A percentile compares a stretch with the other conserved stretches of the same genome.
phyloP scores from a whole-genome alignment of 2,113 vertebrate species.

The Steatornis caripensis region DNA sequence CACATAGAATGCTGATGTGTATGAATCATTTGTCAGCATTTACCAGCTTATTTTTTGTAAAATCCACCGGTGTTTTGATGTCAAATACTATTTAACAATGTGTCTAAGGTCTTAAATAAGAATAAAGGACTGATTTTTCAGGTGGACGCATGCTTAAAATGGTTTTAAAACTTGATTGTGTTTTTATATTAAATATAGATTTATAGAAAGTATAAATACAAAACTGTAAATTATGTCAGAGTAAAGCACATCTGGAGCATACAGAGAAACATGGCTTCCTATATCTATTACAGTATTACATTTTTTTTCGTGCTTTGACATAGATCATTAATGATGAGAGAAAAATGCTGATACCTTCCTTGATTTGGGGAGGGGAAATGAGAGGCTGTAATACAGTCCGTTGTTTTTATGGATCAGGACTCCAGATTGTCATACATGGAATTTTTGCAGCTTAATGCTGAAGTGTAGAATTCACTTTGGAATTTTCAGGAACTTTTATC shows the following conservation, averaged over 20 bases:
- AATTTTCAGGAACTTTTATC: neutral
- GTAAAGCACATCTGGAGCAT: neutral
- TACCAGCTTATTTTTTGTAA: neutral
- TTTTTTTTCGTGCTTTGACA: neutral
- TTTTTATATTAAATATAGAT: neutral
- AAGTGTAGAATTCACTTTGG: neutral
- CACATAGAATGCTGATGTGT: neutral
- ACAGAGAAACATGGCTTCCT: neutral
- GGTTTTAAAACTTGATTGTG: neutral
- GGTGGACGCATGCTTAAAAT: neutral
- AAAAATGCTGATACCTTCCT: neutral
- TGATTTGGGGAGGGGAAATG: neutral
- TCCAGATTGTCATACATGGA: neutral
- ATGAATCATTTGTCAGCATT: neutral
- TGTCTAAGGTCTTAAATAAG: neutral
- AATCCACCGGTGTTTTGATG: neutral
- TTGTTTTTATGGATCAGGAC: neutral
- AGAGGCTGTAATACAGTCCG: neutral
- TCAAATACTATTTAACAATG: neutral
- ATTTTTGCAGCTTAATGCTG: neutral
- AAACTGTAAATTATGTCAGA: neutral
- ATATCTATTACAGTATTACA: neutral
- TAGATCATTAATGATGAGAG: neutral
- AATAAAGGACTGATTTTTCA: neutral
- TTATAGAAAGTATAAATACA: neutral